Conservation (phyloP, 2,888 invertebrate genomes). For the Xylota sylvarum region DNA sequence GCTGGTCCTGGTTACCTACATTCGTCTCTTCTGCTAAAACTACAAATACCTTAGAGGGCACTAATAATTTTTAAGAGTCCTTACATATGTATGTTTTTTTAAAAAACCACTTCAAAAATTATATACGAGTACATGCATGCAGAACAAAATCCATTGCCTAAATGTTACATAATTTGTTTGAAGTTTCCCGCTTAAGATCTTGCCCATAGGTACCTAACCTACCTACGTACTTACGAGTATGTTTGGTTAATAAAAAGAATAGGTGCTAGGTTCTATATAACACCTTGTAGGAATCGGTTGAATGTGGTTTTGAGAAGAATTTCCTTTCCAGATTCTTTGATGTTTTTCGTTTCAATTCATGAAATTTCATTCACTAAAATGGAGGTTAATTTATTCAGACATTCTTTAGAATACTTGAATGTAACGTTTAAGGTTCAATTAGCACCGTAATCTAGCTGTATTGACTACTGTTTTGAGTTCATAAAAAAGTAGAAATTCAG, state of each 20-base stretch:
- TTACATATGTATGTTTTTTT: too few species aligned
- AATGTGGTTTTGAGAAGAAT: slow-evolving; percentile 19
- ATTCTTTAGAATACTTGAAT: slow-evolving; percentile 5
- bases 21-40: too few species aligned
- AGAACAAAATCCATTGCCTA: background rate
- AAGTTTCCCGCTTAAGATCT: slow-evolving; percentile 23
- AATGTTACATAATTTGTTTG: slow-evolving; percentile 8
- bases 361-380: slow-evolving; percentile 40
- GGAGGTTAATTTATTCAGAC: slow-evolving; percentile 4
- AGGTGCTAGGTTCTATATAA: background rate
- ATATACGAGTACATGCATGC: background rate
- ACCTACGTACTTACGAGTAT: background rate
- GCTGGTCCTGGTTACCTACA: too few species aligned
- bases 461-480: slow-evolving; percentile 1
- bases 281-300: slow-evolving; percentile 13
- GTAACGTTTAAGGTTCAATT: slow-evolving; percentile 37
- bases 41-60: too few species aligned
- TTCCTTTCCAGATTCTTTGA: slow-evolving; percentile 8
- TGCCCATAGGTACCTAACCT: background rate
- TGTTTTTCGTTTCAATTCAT: slow-evolving; percentile 38
- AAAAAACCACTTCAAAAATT: too few species aligned
- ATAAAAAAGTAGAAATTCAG: background rate
- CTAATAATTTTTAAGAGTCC: too few species aligned
- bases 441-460: slow-evolving; percentile 19
- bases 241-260: background rate